Conservation (phyloP, 2,797 vertebrate genomes). For the Hippocampus kuda region DNA sequence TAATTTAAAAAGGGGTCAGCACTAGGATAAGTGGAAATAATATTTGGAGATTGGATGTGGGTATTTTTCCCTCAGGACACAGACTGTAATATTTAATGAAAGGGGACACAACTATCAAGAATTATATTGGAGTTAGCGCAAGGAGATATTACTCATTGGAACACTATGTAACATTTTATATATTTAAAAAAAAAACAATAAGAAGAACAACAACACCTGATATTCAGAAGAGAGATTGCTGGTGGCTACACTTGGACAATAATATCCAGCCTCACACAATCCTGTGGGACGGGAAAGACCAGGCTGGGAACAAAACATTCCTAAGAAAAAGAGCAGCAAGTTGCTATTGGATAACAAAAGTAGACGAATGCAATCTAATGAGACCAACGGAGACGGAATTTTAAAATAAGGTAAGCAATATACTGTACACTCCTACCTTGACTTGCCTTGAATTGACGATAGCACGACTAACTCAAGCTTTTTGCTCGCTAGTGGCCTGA, state of each 20-base stretch:
- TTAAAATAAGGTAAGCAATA: no score
- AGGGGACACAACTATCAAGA: neutral
- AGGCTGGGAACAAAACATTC: slow-evolving; percentile 76
- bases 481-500: no score
- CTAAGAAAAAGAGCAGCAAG: slow-evolving; percentile 48
- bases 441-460: no score
- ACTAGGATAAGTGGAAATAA: neutral
- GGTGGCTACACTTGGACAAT: slow-evolving; percentile 73
- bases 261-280: slow-evolving; percentile 74
- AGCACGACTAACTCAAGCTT: no score
- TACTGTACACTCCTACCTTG: no score
- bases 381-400: neutral
- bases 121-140: neutral
- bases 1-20: neutral
- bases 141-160: neutral
- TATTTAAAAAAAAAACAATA: neutral
- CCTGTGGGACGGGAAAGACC: slow-evolving; percentile 75
- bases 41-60: neutral
- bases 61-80: neutral
- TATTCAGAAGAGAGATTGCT: slow-evolving; percentile 70
- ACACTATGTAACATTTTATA: neutral
- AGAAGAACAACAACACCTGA: slow-evolving; percentile 54
- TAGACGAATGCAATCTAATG: no score
- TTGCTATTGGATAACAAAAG: slow-evolving; percentile 3
- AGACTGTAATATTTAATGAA: neutral